Conservation (phyloP, 2,113 vertebrate species). For the Neogale vison region DNA sequence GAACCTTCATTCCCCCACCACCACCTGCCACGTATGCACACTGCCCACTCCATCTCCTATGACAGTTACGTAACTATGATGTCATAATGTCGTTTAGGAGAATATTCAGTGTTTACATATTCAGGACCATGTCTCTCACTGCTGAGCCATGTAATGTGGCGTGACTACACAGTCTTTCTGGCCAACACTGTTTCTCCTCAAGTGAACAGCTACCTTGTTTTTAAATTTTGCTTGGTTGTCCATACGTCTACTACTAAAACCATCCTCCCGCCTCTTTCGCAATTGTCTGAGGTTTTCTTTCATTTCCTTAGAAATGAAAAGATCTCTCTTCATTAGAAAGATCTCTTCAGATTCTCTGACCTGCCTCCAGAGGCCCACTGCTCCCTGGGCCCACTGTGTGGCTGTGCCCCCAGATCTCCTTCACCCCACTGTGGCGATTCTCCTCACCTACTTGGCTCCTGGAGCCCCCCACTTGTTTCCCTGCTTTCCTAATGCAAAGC, state of each 20-base stretch:
- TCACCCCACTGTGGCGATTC: background rate
- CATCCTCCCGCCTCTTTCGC: background rate
- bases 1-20: no score
- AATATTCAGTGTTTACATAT: accelerated
- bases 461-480: background rate
- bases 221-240: background rate
- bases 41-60: background rate
- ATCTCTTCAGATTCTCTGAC: background rate
- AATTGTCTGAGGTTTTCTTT: background rate
- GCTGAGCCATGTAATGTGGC: background rate
- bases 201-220: background rate
- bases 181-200: background rate
- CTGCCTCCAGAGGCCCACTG: background rate
- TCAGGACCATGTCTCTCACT: accelerated
- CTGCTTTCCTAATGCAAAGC: background rate
- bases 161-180: background rate
- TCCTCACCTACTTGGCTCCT: background rate
- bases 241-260: background rate
- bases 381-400: accelerated
- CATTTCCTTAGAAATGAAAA: background rate
- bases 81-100: no score
- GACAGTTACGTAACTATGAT: accelerated
- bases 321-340: background rate
- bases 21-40: accelerated
- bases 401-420: background rate